phyloP scores from a whole-genome alignment of 2,797 vertebrate species.

The Pelodytes ibericus region DNA sequence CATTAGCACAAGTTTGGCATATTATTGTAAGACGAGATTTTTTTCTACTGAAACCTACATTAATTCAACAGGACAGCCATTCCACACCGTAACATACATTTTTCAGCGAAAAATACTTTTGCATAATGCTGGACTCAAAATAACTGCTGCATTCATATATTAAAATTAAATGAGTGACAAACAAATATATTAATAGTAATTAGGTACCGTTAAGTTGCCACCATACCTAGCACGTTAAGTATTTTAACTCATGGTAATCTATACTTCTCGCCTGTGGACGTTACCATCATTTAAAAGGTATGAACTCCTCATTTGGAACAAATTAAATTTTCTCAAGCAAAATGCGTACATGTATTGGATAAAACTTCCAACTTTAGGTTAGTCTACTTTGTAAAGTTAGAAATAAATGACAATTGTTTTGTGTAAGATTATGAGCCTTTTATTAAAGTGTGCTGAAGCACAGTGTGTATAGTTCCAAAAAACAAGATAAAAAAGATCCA shows the following conservation, averaged over 20 bases:
- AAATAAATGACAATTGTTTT: too few relatives aligned
- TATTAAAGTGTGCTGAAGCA: too few relatives aligned
- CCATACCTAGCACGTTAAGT: background rate
- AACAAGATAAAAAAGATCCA: too few relatives aligned
- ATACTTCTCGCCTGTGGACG: background rate
- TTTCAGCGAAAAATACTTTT: background rate
- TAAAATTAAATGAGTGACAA: background rate
- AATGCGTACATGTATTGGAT: too few relatives aligned
- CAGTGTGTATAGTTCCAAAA: too few relatives aligned
- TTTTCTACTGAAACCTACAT: background rate
- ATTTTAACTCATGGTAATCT: background rate
- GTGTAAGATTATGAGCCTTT: too few relatives aligned
- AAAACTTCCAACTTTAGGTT: too few relatives aligned
- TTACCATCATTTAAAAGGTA: background rate
- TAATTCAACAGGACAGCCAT: background rate
- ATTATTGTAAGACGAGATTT: too few relatives aligned
- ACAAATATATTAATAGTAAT: constrained; percentile 24
- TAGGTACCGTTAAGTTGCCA: background rate
- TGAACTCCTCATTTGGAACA: too few relatives aligned
- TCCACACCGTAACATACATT: background rate
- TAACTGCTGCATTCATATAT: constrained; percentile 5
- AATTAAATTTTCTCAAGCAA: too few relatives aligned
- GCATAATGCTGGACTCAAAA: constrained; percentile 28
- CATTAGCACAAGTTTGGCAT: background rate
- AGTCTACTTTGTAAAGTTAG: too few relatives aligned